Percentiles rank a stretch among this genome's conserved stretches.
phyloP scores from a whole-genome alignment of 2,888 invertebrate species.

The Cheilosia urbana region DNA sequence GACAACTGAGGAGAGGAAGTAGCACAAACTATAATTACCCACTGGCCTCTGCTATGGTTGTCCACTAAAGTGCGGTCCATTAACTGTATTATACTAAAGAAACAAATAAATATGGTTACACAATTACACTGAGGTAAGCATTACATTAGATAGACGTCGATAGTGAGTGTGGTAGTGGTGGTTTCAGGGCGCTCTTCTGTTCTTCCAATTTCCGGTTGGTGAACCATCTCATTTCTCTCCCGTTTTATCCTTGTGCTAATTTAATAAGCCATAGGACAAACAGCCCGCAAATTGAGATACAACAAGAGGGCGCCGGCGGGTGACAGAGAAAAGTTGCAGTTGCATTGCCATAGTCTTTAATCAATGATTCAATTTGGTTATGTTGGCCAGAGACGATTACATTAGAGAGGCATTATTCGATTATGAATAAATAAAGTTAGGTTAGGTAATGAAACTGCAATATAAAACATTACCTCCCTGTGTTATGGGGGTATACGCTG shows the following conservation, averaged over 20 bases:
- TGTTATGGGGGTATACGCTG: background rate
- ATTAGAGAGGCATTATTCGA: conserved; percentile 37
- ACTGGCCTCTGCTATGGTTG: conserved; percentile 4
- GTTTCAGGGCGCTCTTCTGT: conserved; percentile 8
- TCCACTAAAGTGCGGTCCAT: conserved; percentile 44
- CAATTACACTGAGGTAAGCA: conserved; percentile 33
- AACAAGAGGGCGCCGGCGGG: background rate
- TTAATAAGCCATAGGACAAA: conserved; percentile 50
- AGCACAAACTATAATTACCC: conserved; percentile 3
- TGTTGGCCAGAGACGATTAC: conserved; percentile 9
- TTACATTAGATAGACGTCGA: conserved; percentile 1
- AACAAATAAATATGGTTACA: conserved; percentile 24
- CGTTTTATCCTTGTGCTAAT: conserved; percentile 25
- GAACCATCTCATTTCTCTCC: background rate
- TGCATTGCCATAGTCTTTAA: conserved; percentile 13
- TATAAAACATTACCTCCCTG: background rate
- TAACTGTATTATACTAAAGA: conserved; percentile 24
- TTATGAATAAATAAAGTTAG: conserved; percentile 49
- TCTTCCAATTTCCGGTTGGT: conserved; percentile 14
- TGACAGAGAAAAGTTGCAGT: background rate
- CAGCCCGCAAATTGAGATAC: conserved; percentile 22
- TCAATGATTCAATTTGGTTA: conserved; percentile 17
- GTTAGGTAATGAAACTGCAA: background rate
- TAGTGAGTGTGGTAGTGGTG: background rate
- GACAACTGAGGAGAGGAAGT: conserved; percentile 1